Evolutionary conservation across 2,888 invertebrate species (phyloP), one percentile per base, ranked within the genome.

Genomic region (Sycophila texana): DNA sequence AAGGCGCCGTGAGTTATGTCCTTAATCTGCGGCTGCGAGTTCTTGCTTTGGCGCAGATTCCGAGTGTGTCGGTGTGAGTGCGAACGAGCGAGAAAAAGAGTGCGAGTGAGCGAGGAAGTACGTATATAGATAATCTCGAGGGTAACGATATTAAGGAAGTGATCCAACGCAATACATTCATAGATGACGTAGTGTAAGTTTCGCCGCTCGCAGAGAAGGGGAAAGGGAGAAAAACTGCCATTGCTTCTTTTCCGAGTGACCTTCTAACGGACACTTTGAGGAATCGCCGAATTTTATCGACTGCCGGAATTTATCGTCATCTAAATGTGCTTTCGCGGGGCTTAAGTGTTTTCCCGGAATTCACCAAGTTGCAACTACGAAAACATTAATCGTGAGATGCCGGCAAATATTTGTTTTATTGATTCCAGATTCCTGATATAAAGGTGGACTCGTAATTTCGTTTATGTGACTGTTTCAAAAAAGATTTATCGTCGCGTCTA

Each of bases 121-220:
- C 63, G 26, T 55, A 22, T 55, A 30, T 68, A 63, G 74, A 75
- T 66, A 66, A 75, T 71, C 71, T 67, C 66, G 66, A 39, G 68
- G 58, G 66, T 74, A 74, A 83, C 82, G 82, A 80, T 81, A 81
- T 85, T 85, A 85, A 86, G 82, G 81, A 86, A 85, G 86, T 87
- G 86, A 87, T 87, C 86, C 68, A 84, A 87, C 84, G 88, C 86
- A 86, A 88, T 87, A 87, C 87, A 85, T 71, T 77, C 53, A 4
- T 72, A 61, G 26, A 68, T 73, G 76, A 67, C 16, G 57, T 79
- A 66, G 77, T 30, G 53, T 70, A 71, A 77, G 39, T 84, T 81
- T 83, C 74, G 75, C 74, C 73, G 78, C 77, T 82, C 74, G 78
- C 58, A 79, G 77, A 22, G 74, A 65, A 74, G 74, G 65, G 74